Evolutionary conservation across 2,888 invertebrate genomes (phyloP).

Genomic region (Caenorhabditis auriculariae): DNA sequence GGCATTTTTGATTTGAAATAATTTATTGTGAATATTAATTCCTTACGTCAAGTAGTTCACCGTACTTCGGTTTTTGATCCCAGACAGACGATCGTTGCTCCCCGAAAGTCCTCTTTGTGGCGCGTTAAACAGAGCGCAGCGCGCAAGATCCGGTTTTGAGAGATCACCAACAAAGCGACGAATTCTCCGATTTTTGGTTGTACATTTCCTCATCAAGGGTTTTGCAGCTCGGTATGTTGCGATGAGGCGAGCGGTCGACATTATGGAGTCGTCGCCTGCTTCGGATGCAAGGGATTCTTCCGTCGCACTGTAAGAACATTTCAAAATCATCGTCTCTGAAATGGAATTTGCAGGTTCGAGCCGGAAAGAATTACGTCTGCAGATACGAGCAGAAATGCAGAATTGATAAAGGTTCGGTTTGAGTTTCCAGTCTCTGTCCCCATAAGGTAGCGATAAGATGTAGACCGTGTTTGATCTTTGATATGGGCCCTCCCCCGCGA

Average conservation of each 20-base stretch:
- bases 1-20: not conserved
- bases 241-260: constrained; percentile 60
- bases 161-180: not conserved
- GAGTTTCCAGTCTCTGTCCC: not conserved
- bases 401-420: constrained; percentile 54
- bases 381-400: constrained; percentile 58
- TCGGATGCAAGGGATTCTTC: constrained; percentile 62
- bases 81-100: constrained; percentile 7
- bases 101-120: constrained; percentile 3
- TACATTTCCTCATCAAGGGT: constrained; percentile 5
- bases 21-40: not conserved
- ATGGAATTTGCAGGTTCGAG: constrained; percentile 38
- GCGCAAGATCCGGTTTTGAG: constrained; percentile 7
- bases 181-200: too few relatives aligned
- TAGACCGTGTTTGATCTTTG: not conserved
- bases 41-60: constrained; percentile 4
- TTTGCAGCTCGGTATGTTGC: constrained; percentile 58
- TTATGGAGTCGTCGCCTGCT: constrained; percentile 60
- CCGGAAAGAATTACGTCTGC: constrained; percentile 57
- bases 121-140: constrained; percentile 7
- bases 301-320: constrained; percentile 47
- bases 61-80: constrained; percentile 4
- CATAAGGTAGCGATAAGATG: not conserved
- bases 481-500: not conserved
- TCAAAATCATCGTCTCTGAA: not conserved